Conservation (phyloP, 1,140 invertebrate species). For the Bombus terrestris region DNA sequence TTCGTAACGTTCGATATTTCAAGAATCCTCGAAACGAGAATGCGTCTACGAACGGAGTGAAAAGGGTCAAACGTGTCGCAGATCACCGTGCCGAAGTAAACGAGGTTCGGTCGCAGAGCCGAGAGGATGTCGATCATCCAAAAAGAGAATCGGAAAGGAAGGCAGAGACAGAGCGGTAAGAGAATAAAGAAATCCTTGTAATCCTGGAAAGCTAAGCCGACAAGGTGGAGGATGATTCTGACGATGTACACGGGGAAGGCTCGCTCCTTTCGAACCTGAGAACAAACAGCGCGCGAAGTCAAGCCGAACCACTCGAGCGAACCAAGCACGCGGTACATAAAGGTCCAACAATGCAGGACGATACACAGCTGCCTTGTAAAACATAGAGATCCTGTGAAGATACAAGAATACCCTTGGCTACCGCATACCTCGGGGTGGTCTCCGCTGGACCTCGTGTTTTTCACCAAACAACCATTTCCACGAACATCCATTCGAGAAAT, state of each 20-base stretch:
- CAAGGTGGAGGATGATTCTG: slow-evolving; percentile 68
- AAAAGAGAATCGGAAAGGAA: not conserved
- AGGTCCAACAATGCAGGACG: slow-evolving; percentile 77
- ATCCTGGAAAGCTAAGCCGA: slow-evolving; percentile 77
- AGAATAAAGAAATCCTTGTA: slow-evolving; percentile 75
- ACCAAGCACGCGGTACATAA: slow-evolving; percentile 70
- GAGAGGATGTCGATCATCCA: slow-evolving; percentile 12
- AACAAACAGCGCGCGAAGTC: slow-evolving; percentile 72
- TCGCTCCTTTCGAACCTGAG: slow-evolving; percentile 60
- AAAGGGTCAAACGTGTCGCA: not conserved
- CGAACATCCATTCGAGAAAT: not conserved
- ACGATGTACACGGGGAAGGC: slow-evolving; percentile 49
- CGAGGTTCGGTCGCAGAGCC: not conserved
- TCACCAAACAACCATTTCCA: slow-evolving; percentile 13
- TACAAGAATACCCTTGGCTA: slow-evolving; percentile 62
- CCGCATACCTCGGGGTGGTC: slow-evolving; percentile 41
- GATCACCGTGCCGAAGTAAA: not conserved
- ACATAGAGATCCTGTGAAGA: slow-evolving; percentile 81
- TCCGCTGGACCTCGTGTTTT: slow-evolving; percentile 3
- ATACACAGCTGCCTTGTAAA: slow-evolving; percentile 81
- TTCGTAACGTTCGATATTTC: slow-evolving; percentile 8
- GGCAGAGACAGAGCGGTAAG: not conserved
- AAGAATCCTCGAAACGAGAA: not conserved
- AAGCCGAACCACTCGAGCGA: slow-evolving; percentile 71
- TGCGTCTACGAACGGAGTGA: slow-evolving; percentile 4